Base-by-base conservation (phyloP, 30 jellyfish, hydroid and myxozoan genomes). In the Hydra vulgaris region DNA sequence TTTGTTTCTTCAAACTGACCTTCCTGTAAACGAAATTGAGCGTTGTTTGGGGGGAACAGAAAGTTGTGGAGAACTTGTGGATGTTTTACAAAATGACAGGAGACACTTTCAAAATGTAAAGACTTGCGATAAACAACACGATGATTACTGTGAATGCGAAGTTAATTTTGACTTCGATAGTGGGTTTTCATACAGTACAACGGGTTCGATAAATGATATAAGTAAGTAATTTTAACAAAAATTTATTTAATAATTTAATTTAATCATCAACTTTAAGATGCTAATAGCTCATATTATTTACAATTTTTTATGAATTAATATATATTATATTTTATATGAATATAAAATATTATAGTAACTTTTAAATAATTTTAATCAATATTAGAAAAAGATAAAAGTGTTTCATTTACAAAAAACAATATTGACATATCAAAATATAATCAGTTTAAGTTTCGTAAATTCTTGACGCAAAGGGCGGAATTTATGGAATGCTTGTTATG, bases 111-210 rank as follows among this genome's bases (percentile, higher is more conserved):
- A 84, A 5, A 70, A 71, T 21, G 89, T 80, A 18, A 83, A 80
- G 40, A 78, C 85, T 15, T n/a, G 25, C 15, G 75, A n/a, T 8
- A 1, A 23, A 3, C 26, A 68, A 20, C 15, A 68, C 15, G 75
- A 68, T 16, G 75, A 68, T 68, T 3, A n/a, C 75, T 20, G 26
- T n/a, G 75, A n/a, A 1, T 68, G 75, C 27, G 98, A 91, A 70
- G 78, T 81, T 7, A 80, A 77, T 54, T 18, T 54, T 17, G 98
- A 92, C n/a, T 89, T 81, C 17, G 98, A 92, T 71, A 87, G 96
- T 72, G 98, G 98, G 0, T 92, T 79, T 74, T 87, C 95, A 81
- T 92, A 92, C 90, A 92, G 98, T 73, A 92, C 98, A 25, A 81
- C 96, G 23, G 87, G 98, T 72, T 92, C 98, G 0, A 81, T 92